A percentile compares a stretch with the other conserved stretches of the same genome.
Evolutionary conservation across 92 coral and sea anemone genomes (phyloP).

Genomic region (Plumapathes pennacea): DNA sequence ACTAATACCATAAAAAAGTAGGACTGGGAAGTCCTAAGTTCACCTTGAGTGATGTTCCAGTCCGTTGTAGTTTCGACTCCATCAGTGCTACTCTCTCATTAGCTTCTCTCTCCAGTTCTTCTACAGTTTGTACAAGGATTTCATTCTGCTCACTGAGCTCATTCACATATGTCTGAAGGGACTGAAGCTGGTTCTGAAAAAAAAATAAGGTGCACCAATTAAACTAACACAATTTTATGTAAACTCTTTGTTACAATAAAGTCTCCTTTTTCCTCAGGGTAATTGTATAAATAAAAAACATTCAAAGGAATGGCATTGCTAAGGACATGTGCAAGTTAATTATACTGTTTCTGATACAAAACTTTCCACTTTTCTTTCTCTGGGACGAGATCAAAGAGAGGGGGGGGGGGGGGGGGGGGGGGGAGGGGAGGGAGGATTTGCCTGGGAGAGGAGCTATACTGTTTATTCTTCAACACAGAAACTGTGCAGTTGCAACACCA

Average conservation of each 20-base stretch:
- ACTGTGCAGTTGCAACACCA: too few relatives aligned
- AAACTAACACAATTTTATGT: not conserved
- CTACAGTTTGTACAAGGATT: conserved; percentile 95
- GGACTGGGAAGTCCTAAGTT: too few relatives aligned
- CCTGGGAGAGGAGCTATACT: too few relatives aligned
- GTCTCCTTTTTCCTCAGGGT: not conserved
- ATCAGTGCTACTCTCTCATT: conserved; percentile 91
- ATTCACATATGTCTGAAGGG: conserved; percentile 84
- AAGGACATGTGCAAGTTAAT: too few relatives aligned
- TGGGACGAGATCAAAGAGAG: too few relatives aligned
- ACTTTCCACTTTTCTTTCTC: too few relatives aligned
- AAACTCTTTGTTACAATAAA: not conserved
- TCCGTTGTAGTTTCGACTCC: conserved; percentile 82
- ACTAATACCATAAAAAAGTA: too few relatives aligned
- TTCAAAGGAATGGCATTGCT: conserved; percentile 6
- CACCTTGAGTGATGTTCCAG: conserved; percentile 64
- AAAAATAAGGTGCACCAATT: not conserved
- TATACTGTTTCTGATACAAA: too few relatives aligned
- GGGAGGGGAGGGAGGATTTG: too few relatives aligned
- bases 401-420: too few relatives aligned
- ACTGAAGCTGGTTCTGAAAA: conserved; percentile 87
- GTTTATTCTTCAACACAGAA: too few relatives aligned
- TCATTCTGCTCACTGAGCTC: conserved; percentile 97
- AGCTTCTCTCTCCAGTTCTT: conserved; percentile 95
- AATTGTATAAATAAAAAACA: conserved; percentile 2